Evolutionary conservation across 2,113 vertebrate genomes (phyloP).

Genomic region (Turnix velox): DNA sequence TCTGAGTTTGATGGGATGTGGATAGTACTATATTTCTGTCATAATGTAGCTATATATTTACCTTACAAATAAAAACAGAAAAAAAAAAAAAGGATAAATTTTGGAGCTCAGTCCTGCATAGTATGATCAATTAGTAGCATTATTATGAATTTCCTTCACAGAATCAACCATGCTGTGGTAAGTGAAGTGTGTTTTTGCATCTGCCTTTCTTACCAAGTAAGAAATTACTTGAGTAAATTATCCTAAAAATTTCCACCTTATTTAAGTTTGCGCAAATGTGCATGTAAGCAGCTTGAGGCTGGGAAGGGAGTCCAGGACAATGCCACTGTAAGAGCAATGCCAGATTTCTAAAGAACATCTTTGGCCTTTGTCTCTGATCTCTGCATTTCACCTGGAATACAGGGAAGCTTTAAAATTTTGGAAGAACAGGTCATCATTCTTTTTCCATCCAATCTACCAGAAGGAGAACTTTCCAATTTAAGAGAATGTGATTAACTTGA

Average conservation of each 20-base stretch:
- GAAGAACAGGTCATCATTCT: not conserved
- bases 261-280: not conserved
- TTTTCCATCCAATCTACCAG: not conserved
- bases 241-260: not conserved
- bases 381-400: not conserved
- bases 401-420: not conserved
- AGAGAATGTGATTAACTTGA: not conserved
- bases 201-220: not conserved
- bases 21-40: not conserved
- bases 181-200: not conserved
- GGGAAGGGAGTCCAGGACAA: not conserved
- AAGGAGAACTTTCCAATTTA: not conserved
- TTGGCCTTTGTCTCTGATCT: not conserved
- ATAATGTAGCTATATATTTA: not conserved
- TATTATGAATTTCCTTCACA: not conserved
- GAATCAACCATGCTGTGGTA: not conserved
- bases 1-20: not conserved
- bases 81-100: not conserved
- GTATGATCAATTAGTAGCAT: not conserved
- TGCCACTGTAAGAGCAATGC: not conserved
- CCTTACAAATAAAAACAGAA: not conserved
- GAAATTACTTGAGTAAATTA: not conserved
- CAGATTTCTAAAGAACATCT: not conserved
- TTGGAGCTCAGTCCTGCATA: not conserved
- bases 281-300: rapidly evolving